Percentiles rank a stretch among this genome's conserved stretches.
phyloP scores from a whole-genome alignment of 2,888 invertebrate genomes.

The Uloborus plumipes region DNA sequence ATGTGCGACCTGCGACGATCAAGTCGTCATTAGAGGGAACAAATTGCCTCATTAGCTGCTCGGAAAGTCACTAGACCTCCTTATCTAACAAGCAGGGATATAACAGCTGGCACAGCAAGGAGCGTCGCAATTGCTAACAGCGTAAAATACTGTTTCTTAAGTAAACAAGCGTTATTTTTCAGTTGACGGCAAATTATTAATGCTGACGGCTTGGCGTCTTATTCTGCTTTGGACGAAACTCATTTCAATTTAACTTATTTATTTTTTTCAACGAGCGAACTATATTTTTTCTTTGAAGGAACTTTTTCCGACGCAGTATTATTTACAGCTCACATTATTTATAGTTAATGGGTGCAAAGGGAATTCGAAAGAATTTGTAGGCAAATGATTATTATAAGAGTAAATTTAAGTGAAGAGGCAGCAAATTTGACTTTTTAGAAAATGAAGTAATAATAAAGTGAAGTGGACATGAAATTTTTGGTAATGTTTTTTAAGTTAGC shows the following conservation, averaged over 20 bases:
- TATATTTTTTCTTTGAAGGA: too few species aligned
- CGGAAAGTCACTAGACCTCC: conserved; percentile 10
- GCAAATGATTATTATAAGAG: too few species aligned
- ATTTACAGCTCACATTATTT: too few species aligned
- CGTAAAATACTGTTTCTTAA: conserved; percentile 30
- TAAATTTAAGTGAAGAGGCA: too few species aligned
- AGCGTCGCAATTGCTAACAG: conserved; percentile 20
- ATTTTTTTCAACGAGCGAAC: conserved; percentile 26
- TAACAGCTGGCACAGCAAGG: conserved; percentile 37
- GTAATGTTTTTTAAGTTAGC: too few species aligned
- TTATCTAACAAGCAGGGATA: conserved; percentile 27
- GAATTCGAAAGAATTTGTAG: too few species aligned
- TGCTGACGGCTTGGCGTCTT: conserved; percentile 18
- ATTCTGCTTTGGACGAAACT: conserved; percentile 22
- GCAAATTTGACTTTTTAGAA: too few species aligned
- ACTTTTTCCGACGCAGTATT: too few species aligned
- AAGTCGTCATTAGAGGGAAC: conserved; percentile 35
- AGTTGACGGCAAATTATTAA: conserved; percentile 50
- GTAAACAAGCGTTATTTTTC: conserved; percentile 52
- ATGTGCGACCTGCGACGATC: conserved; percentile 5
- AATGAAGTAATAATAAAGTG: too few species aligned
- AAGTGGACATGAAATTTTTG: too few species aligned
- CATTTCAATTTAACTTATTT: conserved; percentile 33
- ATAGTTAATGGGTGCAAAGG: too few species aligned
- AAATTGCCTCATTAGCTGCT: conserved; percentile 52